These are phyloP conservation scores for Plebejus melissa DNA, from an alignment of 2,888 invertebrate genomes.

Conservation along the genomic window DNA sequence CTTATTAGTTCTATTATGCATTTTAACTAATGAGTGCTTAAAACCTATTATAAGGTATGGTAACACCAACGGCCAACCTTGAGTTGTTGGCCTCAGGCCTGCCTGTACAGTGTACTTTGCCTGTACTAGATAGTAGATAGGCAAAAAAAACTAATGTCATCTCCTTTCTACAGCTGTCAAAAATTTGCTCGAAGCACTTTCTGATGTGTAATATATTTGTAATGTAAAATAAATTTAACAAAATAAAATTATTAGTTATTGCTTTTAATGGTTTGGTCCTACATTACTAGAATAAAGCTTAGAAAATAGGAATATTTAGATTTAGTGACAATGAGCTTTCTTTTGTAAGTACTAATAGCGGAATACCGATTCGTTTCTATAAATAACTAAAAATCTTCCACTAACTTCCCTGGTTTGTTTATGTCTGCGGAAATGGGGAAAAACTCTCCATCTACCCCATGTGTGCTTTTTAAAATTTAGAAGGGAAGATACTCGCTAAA, in stretches of 20 bases:
- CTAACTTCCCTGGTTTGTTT: constrained; percentile 50
- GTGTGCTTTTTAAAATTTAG: neutral
- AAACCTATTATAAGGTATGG: too few species aligned
- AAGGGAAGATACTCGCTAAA: neutral
- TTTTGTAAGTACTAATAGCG: constrained; percentile 76
- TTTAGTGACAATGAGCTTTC: constrained; percentile 78
- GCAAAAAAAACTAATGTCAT: too few species aligned
- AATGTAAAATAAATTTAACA: constrained; percentile 4
- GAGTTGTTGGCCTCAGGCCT: too few species aligned
- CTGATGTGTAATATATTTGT: neutral
- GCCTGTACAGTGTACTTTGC: too few species aligned
- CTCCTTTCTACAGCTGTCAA: neutral
- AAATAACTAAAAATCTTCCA: constrained; percentile 56
- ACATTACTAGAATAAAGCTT: constrained; percentile 44
- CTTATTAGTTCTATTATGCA: too few species aligned
- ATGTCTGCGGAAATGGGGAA: constrained; percentile 42
- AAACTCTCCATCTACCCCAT: constrained; percentile 23
- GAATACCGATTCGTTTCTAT: constrained; percentile 49
- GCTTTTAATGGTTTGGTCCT: constrained; percentile 62
- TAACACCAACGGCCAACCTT: too few species aligned
- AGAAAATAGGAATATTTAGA: constrained; percentile 41
- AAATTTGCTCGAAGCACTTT: neutral
- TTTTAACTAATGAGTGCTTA: too few species aligned
- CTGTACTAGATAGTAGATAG: too few species aligned
- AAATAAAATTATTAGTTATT: constrained; percentile 39